Conservation (phyloP, 1,140 invertebrate species). For the Tenebrio molitor region DNA sequence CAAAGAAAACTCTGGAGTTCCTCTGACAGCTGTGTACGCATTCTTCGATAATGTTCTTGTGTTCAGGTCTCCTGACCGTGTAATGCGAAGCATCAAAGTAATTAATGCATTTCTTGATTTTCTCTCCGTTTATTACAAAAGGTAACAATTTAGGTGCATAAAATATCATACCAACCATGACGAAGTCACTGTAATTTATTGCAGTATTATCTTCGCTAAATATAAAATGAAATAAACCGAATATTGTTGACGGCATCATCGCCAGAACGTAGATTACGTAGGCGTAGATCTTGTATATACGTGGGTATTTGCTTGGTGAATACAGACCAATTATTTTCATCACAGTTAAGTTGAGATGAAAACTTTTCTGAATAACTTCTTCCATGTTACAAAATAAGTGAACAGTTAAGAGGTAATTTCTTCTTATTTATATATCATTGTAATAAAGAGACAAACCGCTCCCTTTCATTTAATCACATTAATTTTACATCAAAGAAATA, state of each 20-base stretch:
- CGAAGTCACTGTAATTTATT: background rate
- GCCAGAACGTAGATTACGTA: background rate
- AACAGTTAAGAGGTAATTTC: too few relatives aligned
- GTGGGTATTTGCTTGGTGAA: background rate
- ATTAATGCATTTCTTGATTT: conserved; percentile 1
- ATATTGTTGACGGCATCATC: background rate
- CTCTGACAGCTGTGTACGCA: background rate
- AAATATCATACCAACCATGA: background rate
- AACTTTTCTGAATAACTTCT: background rate
- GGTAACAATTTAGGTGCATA: background rate
- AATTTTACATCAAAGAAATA: too few relatives aligned
- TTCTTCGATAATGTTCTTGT: background rate
- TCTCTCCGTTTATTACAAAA: background rate
- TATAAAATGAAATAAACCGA: background rate
- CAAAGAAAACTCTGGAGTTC: background rate
- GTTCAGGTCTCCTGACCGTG: background rate
- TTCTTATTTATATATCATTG: too few relatives aligned
- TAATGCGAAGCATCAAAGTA: background rate
- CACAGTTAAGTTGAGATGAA: background rate
- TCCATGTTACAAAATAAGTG: too few relatives aligned
- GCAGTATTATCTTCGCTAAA: background rate
- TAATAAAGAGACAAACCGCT: too few relatives aligned
- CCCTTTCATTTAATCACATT: too few relatives aligned
- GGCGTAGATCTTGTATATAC: background rate
- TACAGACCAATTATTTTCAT: conserved; percentile 2